Evolutionary conservation across 37 sponge, comb jelly and placozoan genomes (phyloP), one percentile per base, ranked within the genome.

Genomic region (Geodia barretti): DNA sequence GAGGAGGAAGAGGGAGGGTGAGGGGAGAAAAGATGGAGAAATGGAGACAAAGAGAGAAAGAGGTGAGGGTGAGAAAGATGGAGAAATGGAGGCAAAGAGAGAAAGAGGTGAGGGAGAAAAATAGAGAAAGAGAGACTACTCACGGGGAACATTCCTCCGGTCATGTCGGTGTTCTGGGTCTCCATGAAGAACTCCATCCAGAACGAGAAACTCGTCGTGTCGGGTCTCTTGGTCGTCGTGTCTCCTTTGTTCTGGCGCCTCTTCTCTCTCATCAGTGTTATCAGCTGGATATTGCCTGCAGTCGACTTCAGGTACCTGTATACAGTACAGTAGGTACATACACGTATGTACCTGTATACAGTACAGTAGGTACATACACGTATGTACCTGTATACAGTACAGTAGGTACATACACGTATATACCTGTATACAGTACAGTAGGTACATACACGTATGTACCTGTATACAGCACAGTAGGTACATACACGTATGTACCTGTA

Each of bases 121-220:
- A 25, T 25, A 23, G n/a, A 14, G 58, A 19, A 8, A 4, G 5
- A 3, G 39, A 71, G n/a, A n/a, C n/a, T n/a, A n/a, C 90, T 79
- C 34, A 89, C 91, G 0, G 91, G 91, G 28, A 85, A 77, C 61
- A 42, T 85, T 43, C 63, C 76, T 5, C 34, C 23, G 4, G 75
- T 31, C 59, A 39, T 40, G 0, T 81, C 66, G 9, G 81, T 68
- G 35, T 72, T 77, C 39, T 71, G 79, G 24, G 87, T 82, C 39
- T 81, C 94, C 23, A 86, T 82, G 38, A 93, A 90, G 71, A 90
- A 89, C 62, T 93, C 94, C 84, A 93, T 82, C 94, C 94, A 93
- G 70, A 90, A 93, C 30, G 70, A 75, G 68, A 86, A 93, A 60
- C 60, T 38, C 33, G 29, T 60, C 69, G 78, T 82, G 5, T 92